These are phyloP conservation scores for Nanorana parkeri DNA, from an alignment of 2,113 vertebrate genomes.

Conservation along the genomic window DNA sequence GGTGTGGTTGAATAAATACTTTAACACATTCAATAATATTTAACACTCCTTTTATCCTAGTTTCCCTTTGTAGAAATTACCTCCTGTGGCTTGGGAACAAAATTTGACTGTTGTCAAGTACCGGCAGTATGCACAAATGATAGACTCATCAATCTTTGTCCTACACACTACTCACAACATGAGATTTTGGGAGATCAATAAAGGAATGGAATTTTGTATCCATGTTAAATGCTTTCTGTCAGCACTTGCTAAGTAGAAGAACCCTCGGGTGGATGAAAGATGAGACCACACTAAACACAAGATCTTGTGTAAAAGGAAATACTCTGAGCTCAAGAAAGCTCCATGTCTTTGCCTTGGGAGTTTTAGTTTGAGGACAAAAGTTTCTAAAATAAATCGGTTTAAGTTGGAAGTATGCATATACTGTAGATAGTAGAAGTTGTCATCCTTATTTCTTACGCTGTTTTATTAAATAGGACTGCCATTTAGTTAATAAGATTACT, in stretches of 20 bases:
- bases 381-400: too few relatives aligned
- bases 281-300: slow-evolving; percentile 4
- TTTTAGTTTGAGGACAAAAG: too few relatives aligned
- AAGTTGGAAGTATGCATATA: too few relatives aligned
- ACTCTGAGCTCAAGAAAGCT: neutral
- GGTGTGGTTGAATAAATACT: too few relatives aligned
- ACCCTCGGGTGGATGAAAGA: slow-evolving; percentile 42
- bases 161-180: slow-evolving; percentile 36
- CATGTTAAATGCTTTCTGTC: slow-evolving; percentile 40
- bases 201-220: slow-evolving; percentile 37
- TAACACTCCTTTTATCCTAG: slow-evolving; percentile 31
- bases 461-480: too few relatives aligned
- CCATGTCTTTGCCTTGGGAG: too few relatives aligned
- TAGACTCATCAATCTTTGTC: slow-evolving; percentile 8
- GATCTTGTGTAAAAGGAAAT: neutral
- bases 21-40: too few relatives aligned
- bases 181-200: slow-evolving; percentile 36
- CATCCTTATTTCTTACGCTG: too few relatives aligned
- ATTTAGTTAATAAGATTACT: too few relatives aligned
- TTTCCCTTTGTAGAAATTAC: neutral
- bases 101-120: slow-evolving; percentile 8
- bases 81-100: neutral
- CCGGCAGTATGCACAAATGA: slow-evolving; percentile 7
- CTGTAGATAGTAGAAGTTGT: too few relatives aligned
- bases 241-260: slow-evolving; percentile 32